phyloP scores from a whole-genome alignment of 2,888 invertebrate genomes.

The Phrixothrix hirtus region DNA sequence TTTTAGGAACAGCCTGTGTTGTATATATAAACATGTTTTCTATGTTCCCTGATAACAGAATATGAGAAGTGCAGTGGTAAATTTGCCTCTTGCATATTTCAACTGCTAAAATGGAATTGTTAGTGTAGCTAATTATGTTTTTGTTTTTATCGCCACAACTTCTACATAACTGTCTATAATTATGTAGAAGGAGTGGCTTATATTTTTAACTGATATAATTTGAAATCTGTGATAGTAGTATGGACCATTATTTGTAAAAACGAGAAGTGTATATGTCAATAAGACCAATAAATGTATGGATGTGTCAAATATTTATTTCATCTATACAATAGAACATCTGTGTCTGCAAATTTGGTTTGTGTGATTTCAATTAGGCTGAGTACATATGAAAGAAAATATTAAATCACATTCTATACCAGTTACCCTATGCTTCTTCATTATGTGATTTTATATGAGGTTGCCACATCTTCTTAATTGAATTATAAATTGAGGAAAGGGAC shows the following conservation, averaged over 20 bases:
- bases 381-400: no score
- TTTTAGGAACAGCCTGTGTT: no score
- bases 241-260: slow-evolving; percentile 57
- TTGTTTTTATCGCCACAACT: slow-evolving; percentile 21
- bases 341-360: background rate
- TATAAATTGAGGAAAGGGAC: no score
- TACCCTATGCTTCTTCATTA: no score
- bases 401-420: no score
- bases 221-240: slow-evolving; percentile 60
- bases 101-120: slow-evolving; percentile 46
- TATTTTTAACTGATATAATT: slow-evolving; percentile 45
- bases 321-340: no score
- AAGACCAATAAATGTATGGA: slow-evolving; percentile 55
- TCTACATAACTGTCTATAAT: slow-evolving; percentile 29
- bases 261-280: slow-evolving; percentile 48
- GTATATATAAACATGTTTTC: slow-evolving; percentile 25
- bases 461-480: no score
- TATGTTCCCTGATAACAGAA: slow-evolving; percentile 22
- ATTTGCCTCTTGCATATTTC: slow-evolving; percentile 23
- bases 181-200: slow-evolving; percentile 18
- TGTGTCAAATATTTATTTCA: slow-evolving; percentile 23
- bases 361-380: no score
- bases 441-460: no score
- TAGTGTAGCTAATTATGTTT: slow-evolving; percentile 34
- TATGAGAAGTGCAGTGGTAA: slow-evolving; percentile 7